phyloP scores from a whole-genome alignment of 2,113 vertebrate species.

The Neodontobutis hainanensis region DNA sequence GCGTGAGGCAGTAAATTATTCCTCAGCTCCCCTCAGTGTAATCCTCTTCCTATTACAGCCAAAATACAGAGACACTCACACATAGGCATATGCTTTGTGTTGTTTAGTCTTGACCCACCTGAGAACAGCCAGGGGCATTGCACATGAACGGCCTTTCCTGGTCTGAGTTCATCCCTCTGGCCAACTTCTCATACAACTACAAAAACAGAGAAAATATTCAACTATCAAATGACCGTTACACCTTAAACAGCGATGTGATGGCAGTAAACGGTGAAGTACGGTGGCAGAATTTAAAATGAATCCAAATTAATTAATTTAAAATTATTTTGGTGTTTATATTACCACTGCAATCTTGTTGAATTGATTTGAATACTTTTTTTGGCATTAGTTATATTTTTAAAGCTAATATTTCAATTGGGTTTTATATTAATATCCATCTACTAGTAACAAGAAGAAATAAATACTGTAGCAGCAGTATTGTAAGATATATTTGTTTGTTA shows the following conservation, averaged over 20 bases:
- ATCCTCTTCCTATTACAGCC: constrained; percentile 53
- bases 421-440: no score
- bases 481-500: no score
- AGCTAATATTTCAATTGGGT: no score
- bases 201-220: constrained; percentile 28
- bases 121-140: constrained; percentile 97
- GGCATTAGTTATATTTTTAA: no score
- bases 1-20: constrained; percentile 22
- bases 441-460: not conserved
- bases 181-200: constrained; percentile 96
- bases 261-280: constrained; percentile 1
- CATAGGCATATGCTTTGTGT: constrained; percentile 5
- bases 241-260: constrained; percentile 38
- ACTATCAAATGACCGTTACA: constrained; percentile 34
- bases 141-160: constrained; percentile 98
- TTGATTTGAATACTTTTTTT: no score
- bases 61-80: constrained; percentile 13
- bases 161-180: constrained; percentile 99
- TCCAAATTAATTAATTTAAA: no score
- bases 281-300: no score
- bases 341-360: no score
- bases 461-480: no score
- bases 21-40: constrained; percentile 27
- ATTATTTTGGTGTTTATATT: no score
- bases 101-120: constrained; percentile 82